Conservation (phyloP, 2,113 vertebrate species). For the Ciconia stormi region DNA sequence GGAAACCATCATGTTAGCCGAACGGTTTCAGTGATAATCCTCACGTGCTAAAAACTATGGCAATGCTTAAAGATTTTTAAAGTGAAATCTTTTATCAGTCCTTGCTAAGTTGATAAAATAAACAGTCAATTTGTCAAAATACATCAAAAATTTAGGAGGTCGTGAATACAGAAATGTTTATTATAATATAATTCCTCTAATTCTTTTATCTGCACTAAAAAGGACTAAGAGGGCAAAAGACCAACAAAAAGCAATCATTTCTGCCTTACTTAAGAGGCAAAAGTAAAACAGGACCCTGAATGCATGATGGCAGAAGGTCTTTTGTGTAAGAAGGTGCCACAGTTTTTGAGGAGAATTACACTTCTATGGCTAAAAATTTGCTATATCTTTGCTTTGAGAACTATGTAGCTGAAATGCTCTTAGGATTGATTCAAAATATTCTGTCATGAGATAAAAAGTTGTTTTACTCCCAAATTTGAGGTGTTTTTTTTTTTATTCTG, state of each 20-base stretch:
- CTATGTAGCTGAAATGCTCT: not conserved
- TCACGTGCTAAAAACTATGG: not conserved
- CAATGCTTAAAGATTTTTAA: not conserved
- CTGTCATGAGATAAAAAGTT: not conserved
- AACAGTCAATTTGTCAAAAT: not conserved
- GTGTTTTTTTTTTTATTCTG: not conserved
- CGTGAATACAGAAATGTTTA: not conserved
- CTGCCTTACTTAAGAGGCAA: not conserved
- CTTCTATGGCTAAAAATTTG: not conserved
- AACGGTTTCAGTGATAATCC: not conserved
- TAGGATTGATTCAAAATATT: not conserved
- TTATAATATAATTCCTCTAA: not conserved
- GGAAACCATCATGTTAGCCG: not conserved
- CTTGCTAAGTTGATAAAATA: not conserved
- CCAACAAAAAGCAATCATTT: not conserved
- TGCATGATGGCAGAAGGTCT: not conserved
- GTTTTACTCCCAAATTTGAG: not conserved
- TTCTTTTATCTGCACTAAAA: not conserved
- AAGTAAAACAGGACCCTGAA: not conserved
- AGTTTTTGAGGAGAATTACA: not conserved
- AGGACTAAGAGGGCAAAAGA: not conserved
- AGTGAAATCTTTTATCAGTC: not conserved
- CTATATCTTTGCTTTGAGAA: not conserved
- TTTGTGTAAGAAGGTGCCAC: not conserved
- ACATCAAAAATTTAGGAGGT: not conserved